phyloP scores from a whole-genome alignment of 2,797 vertebrate species.

The Cuculus canorus region DNA sequence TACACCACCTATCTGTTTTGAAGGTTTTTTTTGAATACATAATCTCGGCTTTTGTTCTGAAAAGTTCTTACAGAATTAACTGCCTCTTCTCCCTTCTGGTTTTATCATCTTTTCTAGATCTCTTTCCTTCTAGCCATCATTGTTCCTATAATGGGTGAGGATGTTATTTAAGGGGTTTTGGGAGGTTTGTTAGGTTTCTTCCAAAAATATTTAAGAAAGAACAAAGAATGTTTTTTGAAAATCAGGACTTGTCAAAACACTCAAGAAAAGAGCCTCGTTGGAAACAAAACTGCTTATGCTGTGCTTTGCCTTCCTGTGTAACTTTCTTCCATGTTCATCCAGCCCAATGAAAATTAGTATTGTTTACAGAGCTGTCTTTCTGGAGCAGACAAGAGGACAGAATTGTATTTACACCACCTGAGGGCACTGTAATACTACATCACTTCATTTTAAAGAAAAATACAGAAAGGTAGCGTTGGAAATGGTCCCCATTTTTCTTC shows the following conservation, averaged over 20 bases:
- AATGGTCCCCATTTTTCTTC: not conserved
- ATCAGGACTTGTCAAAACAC: not conserved
- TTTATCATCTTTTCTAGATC: not conserved
- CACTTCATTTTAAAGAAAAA: not conserved
- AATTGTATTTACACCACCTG: slow-evolving; percentile 43
- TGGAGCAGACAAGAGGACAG: not conserved
- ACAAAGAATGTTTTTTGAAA: not conserved
- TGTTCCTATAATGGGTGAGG: not conserved
- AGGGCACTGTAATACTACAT: slow-evolving; percentile 48
- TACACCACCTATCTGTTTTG: not conserved
- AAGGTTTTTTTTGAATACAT: not conserved
- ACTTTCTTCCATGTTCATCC: not conserved
- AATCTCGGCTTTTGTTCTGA: not conserved
- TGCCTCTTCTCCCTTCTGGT: not conserved
- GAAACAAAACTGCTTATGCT: not conserved
- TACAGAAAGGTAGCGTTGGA: not conserved
- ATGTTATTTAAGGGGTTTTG: not conserved
- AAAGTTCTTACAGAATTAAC: not conserved
- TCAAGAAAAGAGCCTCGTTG: not conserved
- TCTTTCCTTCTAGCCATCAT: not conserved
- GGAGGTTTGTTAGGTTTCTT: not conserved
- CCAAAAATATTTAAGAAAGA: not conserved
- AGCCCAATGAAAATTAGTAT: not conserved
- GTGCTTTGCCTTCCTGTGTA: not conserved
- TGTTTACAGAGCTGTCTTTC: not conserved